A percentile compares a stretch with the other conserved stretches of the same genome.
phyloP scores from a whole-genome alignment of 2,797 vertebrate species.

The Tenualosa thibaudeaui region DNA sequence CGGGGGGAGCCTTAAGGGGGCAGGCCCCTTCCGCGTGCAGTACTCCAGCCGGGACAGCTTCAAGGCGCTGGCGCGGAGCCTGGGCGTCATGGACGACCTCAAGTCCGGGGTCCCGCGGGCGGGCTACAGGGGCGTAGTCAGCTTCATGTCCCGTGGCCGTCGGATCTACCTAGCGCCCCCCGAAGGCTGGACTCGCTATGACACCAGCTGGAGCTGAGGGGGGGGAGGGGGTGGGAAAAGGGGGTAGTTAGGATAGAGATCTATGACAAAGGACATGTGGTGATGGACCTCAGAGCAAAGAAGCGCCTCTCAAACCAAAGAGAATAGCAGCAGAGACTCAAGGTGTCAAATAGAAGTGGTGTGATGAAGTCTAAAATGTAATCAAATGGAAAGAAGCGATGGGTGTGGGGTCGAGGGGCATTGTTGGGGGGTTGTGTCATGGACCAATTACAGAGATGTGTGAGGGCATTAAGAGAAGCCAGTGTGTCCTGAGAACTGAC shows the following conservation, averaged over 20 bases:
- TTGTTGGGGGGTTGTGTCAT: not conserved
- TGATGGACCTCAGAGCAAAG: conserved; percentile 39
- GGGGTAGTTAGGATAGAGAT: not conserved
- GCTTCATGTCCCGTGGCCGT: conserved; percentile 83
- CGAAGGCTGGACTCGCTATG: conserved; percentile 85
- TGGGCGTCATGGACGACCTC: conserved; percentile 93
- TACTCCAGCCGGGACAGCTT: conserved; percentile 88
- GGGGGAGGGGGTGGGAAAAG: not conserved
- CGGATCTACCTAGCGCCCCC: conserved; percentile 89
- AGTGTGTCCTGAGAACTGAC: not conserved
- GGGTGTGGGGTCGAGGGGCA: not conserved
- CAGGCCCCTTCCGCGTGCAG: conserved; percentile 81
- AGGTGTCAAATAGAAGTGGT: not conserved
- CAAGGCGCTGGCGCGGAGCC: conserved; percentile 86
- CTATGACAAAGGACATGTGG: conserved; percentile 27
- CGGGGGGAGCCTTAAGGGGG: conserved; percentile 65
- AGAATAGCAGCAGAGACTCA: conserved; percentile 49
- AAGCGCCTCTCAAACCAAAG: conserved; percentile 76
- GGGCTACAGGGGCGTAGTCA: conserved; percentile 89
- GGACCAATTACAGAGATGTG: not conserved
- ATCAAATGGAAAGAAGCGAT: not conserved
- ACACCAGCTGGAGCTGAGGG: conserved; percentile 89
- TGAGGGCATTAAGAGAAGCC: not conserved
- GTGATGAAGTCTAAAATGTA: not conserved
- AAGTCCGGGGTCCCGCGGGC: conserved; percentile 94